Evolutionary conservation across 1,140 invertebrate species (phyloP), one percentile per base, ranked within the genome.

Genomic region (Pseudobourletiella spinata): DNA sequence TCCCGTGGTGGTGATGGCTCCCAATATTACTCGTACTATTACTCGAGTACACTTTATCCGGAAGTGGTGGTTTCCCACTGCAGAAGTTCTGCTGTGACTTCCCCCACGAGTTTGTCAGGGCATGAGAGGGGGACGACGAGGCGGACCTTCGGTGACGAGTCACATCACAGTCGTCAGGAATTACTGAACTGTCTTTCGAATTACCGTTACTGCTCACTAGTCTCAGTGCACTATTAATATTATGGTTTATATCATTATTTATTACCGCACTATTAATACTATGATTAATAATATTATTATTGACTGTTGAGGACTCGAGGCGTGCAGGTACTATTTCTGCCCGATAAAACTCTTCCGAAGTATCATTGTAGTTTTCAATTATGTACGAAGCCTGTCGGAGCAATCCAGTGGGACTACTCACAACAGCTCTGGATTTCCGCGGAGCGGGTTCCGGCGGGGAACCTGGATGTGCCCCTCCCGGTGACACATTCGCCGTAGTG

Each of bases 271-370:
- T 51, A 35, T 35, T 39, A 52, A 14, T 52, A 26, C 22, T 25
- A 55, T 8, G n/a, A 32, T 25, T 55, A 6, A 32, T 55, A 55
- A 22, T 29, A 55, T 35, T 35, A 55, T 29, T 55, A 55, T 32
- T 55, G 52, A 55, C 52, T 55, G 52, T 8, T 55, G 52, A 35
- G 26, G 52, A 55, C 30, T 55, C 52, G 25, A n/a, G 28, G 20
- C 29, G 52, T 32, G 20, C 52, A 55, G 52, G 52, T 55, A 55
- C 52, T 18, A 35, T 32, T 6, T 55, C 52, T 18, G 22, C 22
- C n/a, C 11, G 8, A 35, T 35, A 55, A 55, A 8, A 55, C 11
- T 55, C 30, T 11, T 55, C 28, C 3, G 48, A 51, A 26, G 25
- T 51, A 20, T 55, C 22, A 24, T 55, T 55, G 39, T 55, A 35